Percentiles rank a stretch among this genome's conserved stretches.
phyloP scores from a whole-genome alignment of 2,797 vertebrate genomes.

The Micromesistius poutassou region DNA sequence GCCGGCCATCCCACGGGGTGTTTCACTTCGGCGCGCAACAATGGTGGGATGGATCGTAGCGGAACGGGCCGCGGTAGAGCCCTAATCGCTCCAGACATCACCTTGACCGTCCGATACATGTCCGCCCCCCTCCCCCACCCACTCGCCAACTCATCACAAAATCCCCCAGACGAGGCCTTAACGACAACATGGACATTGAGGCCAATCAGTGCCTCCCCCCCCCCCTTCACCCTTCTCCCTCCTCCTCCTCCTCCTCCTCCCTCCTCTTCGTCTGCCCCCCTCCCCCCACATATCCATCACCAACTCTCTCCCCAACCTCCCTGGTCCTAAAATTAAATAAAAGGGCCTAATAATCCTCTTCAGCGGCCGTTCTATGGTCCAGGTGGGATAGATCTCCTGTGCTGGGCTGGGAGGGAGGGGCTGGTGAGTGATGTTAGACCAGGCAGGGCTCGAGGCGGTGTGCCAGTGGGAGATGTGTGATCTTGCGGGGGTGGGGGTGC shows the following conservation, averaged over 20 bases:
- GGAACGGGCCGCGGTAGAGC: slow-evolving; percentile 29
- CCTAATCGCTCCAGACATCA: slow-evolving; percentile 43
- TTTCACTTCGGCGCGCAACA: slow-evolving; percentile 33
- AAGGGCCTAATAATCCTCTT: slow-evolving; percentile 41
- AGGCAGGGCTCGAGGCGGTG: too few species aligned
- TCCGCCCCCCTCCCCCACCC: too few species aligned
- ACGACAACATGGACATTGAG: slow-evolving; percentile 22
- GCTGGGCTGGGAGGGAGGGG: too few species aligned
- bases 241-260: too few species aligned
- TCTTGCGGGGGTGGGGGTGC: slow-evolving; percentile 6
- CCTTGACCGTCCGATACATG: slow-evolving; percentile 33
- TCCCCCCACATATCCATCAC: too few species aligned
- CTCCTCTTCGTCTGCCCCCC: too few species aligned
- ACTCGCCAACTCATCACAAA: slow-evolving; percentile 27
- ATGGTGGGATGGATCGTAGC: background rate
- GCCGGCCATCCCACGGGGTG: slow-evolving; percentile 29
- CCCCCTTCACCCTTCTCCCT: too few species aligned
- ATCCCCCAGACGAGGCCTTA: slow-evolving; percentile 1
- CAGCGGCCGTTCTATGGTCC: slow-evolving; percentile 45
- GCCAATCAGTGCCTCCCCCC: slow-evolving; percentile 16
- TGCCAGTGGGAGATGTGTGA: background rate
- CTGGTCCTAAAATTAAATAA: slow-evolving; percentile 19
- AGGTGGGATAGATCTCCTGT: slow-evolving; percentile 59
- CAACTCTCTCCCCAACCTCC: background rate
- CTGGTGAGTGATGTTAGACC: too few species aligned